Evolutionary conservation across 2,888 invertebrate genomes (phyloP), one percentile per base, ranked within the genome.

Genomic region (Camptogramma bilineatum): DNA sequence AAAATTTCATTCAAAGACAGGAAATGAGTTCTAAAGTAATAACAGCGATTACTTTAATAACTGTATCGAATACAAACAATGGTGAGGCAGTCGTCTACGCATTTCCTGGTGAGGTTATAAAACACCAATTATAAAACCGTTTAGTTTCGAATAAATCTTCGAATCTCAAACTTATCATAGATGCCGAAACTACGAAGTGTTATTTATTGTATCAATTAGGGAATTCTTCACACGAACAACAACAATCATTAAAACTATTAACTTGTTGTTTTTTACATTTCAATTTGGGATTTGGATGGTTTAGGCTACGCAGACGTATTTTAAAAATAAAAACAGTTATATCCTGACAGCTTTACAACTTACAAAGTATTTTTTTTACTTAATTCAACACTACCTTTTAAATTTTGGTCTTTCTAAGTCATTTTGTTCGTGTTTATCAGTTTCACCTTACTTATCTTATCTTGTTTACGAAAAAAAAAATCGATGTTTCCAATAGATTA

Each of bases 191-290:
- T 78, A 78, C 69, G 68, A 76, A 80, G 77, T 80, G 80, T 86
- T 86, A 87, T 90, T 90, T 88, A 90, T 90, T 86, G 78, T 82
- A 83, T 87, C 86, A 88, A 91, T 92, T 90, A 88, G 85, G 76
- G 75, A 83, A 88, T 89, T 86, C 82, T 89, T 86, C 82, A 86
- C 86, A 84, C 86, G 79, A 79, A 77, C 76, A 79, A 82, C 73
- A 78, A 79, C 75, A 78, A 81, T 78, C 74, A 76, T 70, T 69
- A 70, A 73, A 73, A 60, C 62, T 62, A 65, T 68, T 47, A 52
- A 62, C 44, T 64, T 66, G 62, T 65, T 58, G 46, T 58, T 59
- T 64, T 64, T 52, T 60, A 51, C 18, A 28, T 55, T 59, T 54
- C 52, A 44, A 52, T 62, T 56, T 52, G 1, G 21, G 31, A 58